Percentiles rank a stretch among this genome's conserved stretches.
Evolutionary conservation across 2,113 vertebrate genomes (phyloP).

Genomic region (Tragelaphus strepsiceros): DNA sequence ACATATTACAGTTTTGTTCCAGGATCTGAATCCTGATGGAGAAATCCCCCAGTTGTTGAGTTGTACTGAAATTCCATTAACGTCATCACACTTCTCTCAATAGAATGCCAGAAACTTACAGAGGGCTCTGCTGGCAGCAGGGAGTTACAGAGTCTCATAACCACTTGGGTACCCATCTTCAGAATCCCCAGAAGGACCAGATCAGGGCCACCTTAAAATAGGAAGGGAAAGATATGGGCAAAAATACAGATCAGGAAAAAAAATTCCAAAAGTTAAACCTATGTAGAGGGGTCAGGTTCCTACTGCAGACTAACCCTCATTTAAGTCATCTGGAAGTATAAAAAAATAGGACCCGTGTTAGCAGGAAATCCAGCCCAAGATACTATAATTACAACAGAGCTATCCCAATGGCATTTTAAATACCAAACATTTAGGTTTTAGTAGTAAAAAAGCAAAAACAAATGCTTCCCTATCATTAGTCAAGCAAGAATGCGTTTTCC

Average conservation of each 20-base stretch:
- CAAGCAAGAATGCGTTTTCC: neutral
- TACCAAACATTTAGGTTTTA: neutral
- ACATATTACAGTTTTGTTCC: neutral
- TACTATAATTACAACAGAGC: neutral
- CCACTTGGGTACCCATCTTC: constrained; percentile 70
- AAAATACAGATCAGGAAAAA: neutral
- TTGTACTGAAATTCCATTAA: neutral
- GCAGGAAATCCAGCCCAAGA: neutral
- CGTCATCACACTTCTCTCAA: neutral
- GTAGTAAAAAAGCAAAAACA: neutral
- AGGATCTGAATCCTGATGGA: neutral
- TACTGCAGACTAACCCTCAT: neutral
- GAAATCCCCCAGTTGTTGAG: neutral
- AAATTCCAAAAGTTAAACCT: neutral
- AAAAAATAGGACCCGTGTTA: neutral
- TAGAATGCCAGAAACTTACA: constrained; percentile 70
- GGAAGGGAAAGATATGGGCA: constrained; percentile 5
- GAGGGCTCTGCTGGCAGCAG: constrained; percentile 69
- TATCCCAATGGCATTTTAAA: neutral
- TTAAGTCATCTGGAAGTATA: neutral
- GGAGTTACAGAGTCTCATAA: constrained; percentile 4
- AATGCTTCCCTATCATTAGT: neutral
- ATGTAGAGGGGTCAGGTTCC: neutral
- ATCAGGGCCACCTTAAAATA: constrained; percentile 35
- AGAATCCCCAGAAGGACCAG: neutral